These are phyloP conservation scores for Periphyllus acericola DNA, from an alignment of 2,888 invertebrate species.

Conservation along the genomic window DNA sequence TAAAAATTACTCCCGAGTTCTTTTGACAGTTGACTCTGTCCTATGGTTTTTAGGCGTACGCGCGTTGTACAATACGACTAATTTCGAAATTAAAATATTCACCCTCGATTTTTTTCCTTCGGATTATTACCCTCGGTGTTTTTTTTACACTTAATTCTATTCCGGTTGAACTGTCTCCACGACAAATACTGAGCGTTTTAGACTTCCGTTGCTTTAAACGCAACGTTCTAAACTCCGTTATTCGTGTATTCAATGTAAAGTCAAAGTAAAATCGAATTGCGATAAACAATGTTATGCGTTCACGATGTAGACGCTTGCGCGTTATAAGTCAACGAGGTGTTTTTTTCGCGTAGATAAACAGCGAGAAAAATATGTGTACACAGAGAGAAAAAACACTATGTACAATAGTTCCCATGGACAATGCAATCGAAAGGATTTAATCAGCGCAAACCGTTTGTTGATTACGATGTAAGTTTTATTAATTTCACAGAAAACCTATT, in stretches of 20 bases:
- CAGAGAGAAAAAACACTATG: no score
- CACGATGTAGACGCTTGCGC: no score
- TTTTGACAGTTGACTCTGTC: not conserved
- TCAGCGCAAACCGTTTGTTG: not conserved
- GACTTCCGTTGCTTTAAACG: no score
- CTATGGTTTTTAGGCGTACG: not conserved
- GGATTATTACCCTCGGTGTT: not conserved
- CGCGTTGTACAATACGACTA: not conserved
- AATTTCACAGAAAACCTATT: not conserved
- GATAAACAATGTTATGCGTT: no score
- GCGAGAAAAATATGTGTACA: not conserved
- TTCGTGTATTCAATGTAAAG: no score
- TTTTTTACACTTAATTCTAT: no score
- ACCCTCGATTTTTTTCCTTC: conserved; percentile 5
- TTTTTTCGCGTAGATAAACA: not conserved
- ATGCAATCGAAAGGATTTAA: not conserved
- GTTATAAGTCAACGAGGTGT: no score
- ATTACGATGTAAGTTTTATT: not conserved
- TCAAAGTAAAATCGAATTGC: no score
- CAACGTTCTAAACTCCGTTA: no score
- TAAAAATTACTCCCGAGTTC: not conserved
- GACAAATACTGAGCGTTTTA: no score
- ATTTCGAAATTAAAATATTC: conserved; percentile 20
- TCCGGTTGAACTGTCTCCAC: no score
- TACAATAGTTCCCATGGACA: not conserved